These are phyloP conservation scores for Myzus persicae DNA, from an alignment of 1,140 invertebrate species.

Conservation along the genomic window DNA sequence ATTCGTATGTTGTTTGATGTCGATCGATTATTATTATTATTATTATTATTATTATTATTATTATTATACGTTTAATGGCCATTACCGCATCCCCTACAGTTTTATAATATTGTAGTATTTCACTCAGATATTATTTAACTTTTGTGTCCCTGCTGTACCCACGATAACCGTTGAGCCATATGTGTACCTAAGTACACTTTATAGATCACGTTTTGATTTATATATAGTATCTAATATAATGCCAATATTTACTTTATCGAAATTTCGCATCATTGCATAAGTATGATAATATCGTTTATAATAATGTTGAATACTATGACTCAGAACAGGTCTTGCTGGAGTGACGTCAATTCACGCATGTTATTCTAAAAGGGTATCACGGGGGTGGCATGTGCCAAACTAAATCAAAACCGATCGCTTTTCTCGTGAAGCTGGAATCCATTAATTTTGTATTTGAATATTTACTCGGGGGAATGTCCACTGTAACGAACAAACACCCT, in stretches of 20 bases:
- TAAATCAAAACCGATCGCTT: neutral
- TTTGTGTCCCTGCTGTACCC: neutral
- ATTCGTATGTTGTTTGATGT: neutral
- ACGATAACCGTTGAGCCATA: neutral
- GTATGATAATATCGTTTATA: neutral
- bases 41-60: too few relatives aligned
- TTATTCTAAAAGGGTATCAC: neutral
- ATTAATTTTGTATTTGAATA: conserved; percentile 6
- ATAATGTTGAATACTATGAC: neutral
- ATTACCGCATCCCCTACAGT: neutral
- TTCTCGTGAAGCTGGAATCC: neutral
- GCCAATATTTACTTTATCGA: neutral
- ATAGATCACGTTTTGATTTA: neutral
- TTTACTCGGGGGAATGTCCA: neutral
- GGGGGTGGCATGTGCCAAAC: neutral
- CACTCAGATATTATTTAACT: neutral
- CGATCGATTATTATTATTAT: too few relatives aligned
- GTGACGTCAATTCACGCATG: neutral
- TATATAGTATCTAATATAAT: neutral
- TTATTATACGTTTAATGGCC: neutral
- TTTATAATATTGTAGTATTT: neutral
- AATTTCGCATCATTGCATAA: neutral
- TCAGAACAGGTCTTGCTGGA: neutral
- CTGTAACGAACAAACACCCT: neutral
- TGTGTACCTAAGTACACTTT: neutral